phyloP scores from a whole-genome alignment of 2,113 vertebrate species.

The Oryzias celebensis region DNA sequence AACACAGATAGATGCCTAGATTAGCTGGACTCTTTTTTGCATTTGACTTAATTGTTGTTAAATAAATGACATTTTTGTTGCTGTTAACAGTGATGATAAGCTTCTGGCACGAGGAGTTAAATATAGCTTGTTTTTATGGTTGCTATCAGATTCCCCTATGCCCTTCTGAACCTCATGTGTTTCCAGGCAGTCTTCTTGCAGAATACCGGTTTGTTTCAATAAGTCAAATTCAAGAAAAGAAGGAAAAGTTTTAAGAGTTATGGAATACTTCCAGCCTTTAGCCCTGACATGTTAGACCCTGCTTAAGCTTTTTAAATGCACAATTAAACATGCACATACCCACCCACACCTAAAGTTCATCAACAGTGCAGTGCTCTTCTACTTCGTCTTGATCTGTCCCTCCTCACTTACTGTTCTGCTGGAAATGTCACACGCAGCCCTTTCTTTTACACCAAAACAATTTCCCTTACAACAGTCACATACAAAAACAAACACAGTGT shows the following conservation, averaged over 20 bases:
- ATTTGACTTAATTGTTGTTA: no score
- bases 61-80: no score
- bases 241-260: conserved; percentile 2
- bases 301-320: conserved; percentile 7
- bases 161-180: neutral
- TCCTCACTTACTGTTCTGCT: conserved; percentile 11
- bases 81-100: no score
- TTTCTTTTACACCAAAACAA: conserved; percentile 3
- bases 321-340: conserved; percentile 5
- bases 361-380: neutral
- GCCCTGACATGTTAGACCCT: conserved; percentile 43
- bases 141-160: no score
- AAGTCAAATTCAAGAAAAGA: neutral
- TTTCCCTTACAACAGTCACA: neutral
- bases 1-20: no score
- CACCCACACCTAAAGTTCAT: neutral
- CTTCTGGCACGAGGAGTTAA: no score
- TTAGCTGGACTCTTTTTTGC: no score
- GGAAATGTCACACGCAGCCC: conserved; percentile 25
- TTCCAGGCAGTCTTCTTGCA: neutral
- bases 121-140: no score
- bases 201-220: neutral
- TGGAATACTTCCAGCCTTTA: conserved; percentile 17
- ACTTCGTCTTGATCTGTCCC: conserved; percentile 17
- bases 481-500: conserved; percentile 10